phyloP scores from a whole-genome alignment of 1,140 invertebrate genomes.

The Bombus cullumanus region DNA sequence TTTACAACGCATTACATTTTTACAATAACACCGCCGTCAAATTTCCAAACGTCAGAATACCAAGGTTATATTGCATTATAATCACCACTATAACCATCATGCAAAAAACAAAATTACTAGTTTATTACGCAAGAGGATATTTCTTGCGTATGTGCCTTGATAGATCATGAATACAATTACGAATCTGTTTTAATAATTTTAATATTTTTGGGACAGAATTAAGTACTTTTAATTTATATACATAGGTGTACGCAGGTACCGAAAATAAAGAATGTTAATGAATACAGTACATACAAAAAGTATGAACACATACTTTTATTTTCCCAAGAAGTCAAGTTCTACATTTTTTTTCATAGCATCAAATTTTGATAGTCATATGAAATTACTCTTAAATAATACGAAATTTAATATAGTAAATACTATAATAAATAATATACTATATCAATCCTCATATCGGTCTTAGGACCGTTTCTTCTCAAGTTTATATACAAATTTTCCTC shows the following conservation, averaged over 20 bases:
- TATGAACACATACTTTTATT: too few relatives aligned
- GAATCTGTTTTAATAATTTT: not conserved
- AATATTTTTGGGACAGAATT: not conserved
- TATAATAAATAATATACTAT: not conserved
- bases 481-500: too few relatives aligned
- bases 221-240: too few relatives aligned
- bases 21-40: constrained; percentile 38
- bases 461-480: too few relatives aligned
- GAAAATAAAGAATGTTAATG: too few relatives aligned
- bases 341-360: too few relatives aligned
- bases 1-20: constrained; percentile 51
- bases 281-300: too few relatives aligned
- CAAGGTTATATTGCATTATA: constrained; percentile 46
- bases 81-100: not conserved
- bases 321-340: too few relatives aligned
- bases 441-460: not conserved
- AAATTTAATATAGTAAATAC: not conserved
- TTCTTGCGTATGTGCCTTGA: not conserved
- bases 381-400: not conserved
- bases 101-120: constrained; percentile 3
- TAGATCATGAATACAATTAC: too few relatives aligned
- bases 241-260: too few relatives aligned
- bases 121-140: not conserved
- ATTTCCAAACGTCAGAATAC: constrained; percentile 54
- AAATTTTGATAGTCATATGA: not conserved